phyloP scores from a whole-genome alignment of 2,888 invertebrate genomes.

The Masnerella sp. region DNA sequence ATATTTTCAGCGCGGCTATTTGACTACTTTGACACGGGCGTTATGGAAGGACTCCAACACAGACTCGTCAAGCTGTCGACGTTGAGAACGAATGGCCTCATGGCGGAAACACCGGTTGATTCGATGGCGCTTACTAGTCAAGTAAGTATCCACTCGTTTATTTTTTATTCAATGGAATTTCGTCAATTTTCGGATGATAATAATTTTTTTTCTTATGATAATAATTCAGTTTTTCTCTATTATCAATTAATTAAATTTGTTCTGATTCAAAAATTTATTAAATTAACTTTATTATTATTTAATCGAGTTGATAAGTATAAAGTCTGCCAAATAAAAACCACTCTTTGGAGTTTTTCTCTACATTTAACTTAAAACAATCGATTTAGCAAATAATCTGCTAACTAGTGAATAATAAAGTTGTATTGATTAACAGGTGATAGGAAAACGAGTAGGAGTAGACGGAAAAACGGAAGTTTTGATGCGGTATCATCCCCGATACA shows the following conservation, averaged over 20 bases:
- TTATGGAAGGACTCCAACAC: slow-evolving; percentile 94
- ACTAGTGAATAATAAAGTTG: slow-evolving; percentile 14
- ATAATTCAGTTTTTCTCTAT: too few species aligned
- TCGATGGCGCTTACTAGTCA: slow-evolving; percentile 85
- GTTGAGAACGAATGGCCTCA: slow-evolving; percentile 81
- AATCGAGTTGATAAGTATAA: too few species aligned
- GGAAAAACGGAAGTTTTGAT: slow-evolving; percentile 86
- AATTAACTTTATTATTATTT: too few species aligned
- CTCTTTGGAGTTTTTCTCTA: too few species aligned
- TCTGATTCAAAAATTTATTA: too few species aligned
- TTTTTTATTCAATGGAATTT: not conserved
- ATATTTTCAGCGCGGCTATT: slow-evolving; percentile 88
- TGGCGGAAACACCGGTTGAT: slow-evolving; percentile 83
- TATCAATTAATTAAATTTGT: too few species aligned
- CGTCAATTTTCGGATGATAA: too few species aligned
- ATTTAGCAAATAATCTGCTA: not conserved
- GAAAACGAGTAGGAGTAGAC: slow-evolving; percentile 82
- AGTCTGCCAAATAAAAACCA: too few species aligned
- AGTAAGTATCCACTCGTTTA: slow-evolving; percentile 71
- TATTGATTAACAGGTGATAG: slow-evolving; percentile 79
- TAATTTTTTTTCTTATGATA: too few species aligned
- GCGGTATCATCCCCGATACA: slow-evolving; percentile 89
- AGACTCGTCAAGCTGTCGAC: slow-evolving; percentile 83
- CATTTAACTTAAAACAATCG: too few species aligned
- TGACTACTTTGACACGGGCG: slow-evolving; percentile 94